Conservation (phyloP, 2,888 invertebrate species). For the Agrotis segetum region DNA sequence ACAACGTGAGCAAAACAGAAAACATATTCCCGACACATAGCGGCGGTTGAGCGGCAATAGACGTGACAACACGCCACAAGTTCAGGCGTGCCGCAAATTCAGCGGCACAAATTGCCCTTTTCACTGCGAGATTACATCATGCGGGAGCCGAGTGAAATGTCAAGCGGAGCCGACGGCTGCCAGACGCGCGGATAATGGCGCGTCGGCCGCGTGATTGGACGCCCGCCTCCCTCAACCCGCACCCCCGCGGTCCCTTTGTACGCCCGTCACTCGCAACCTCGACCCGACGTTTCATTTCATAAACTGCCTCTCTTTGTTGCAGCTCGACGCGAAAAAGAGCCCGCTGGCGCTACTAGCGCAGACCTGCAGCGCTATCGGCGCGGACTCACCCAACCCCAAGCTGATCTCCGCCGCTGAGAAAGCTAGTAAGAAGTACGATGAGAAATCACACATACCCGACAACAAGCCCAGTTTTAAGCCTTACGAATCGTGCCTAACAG, state of each 20-base stretch:
- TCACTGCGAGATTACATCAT: constrained; percentile 91
- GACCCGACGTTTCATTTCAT: constrained; percentile 89
- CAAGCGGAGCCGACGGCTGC: constrained; percentile 91
- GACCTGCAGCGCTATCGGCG: constrained; percentile 99
- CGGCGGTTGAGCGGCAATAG: constrained; percentile 74
- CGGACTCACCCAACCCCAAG: constrained; percentile 95
- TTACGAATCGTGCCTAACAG: constrained; percentile 93
- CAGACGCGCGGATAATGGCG: constrained; percentile 91
- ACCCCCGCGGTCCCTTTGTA: constrained; percentile 87
- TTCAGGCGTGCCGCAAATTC: constrained; percentile 90
- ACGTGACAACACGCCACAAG: constrained; percentile 88
- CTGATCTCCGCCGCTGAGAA: constrained; percentile 94
- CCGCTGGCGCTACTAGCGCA: constrained; percentile 98
- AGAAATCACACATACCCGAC: constrained; percentile 91
- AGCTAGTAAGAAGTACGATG: constrained; percentile 92
- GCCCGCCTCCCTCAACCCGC: constrained; percentile 77
- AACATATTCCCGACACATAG: constrained; percentile 68
- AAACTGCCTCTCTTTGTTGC: constrained; percentile 91
- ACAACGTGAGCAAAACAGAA: constrained; percentile 62
- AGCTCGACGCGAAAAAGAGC: constrained; percentile 99
- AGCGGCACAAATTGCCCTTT: constrained; percentile 91
- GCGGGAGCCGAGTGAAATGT: constrained; percentile 91
- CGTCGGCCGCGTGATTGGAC: constrained; percentile 91
- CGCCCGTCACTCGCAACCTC: constrained; percentile 88
- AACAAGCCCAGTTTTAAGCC: constrained; percentile 94